phyloP scores from a whole-genome alignment of 2,113 vertebrate genomes.

The Lipophrys pholis region DNA sequence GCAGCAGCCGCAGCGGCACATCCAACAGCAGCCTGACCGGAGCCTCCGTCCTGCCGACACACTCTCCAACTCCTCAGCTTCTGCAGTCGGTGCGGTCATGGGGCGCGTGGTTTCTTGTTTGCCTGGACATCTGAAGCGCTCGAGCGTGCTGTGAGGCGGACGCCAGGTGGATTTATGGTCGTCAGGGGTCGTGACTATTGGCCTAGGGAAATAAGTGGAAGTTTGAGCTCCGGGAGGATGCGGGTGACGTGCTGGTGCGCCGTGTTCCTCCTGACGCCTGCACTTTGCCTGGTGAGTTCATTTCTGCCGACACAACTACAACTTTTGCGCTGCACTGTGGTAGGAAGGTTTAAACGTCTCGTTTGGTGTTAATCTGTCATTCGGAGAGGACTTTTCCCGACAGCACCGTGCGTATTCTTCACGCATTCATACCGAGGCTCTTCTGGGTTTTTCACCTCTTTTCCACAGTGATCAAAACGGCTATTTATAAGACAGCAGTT shows the following conservation, averaged over 20 bases:
- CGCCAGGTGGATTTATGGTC: slow-evolving; percentile 95
- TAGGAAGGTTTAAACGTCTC: background rate
- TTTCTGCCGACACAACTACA: background rate
- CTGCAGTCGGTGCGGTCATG: slow-evolving; percentile 86
- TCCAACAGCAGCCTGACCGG: slow-evolving; percentile 23
- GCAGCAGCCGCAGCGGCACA: slow-evolving; percentile 17
- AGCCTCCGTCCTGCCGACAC: slow-evolving; percentile 5
- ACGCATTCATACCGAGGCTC: background rate
- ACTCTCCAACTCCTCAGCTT: slow-evolving; percentile 78
- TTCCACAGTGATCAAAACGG: background rate
- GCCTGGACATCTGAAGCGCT: slow-evolving; percentile 88
- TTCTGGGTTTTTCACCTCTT: too few species aligned
- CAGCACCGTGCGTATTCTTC: background rate
- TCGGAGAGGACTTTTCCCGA: background rate
- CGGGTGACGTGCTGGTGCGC: slow-evolving; percentile 92
- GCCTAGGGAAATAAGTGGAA: slow-evolving; percentile 89
- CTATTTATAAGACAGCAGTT: background rate
- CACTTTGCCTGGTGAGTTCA: slow-evolving; percentile 93
- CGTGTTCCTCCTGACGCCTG: slow-evolving; percentile 91
- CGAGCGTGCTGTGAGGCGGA: slow-evolving; percentile 87
- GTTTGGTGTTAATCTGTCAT: background rate
- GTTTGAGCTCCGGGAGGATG: slow-evolving; percentile 95
- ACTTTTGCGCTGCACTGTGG: background rate
- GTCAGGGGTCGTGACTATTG: slow-evolving; percentile 85
- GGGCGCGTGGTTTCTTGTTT: slow-evolving; percentile 88